Base-by-base conservation (phyloP, 1,140 invertebrate species). In the Solenopsis invicta region DNA sequence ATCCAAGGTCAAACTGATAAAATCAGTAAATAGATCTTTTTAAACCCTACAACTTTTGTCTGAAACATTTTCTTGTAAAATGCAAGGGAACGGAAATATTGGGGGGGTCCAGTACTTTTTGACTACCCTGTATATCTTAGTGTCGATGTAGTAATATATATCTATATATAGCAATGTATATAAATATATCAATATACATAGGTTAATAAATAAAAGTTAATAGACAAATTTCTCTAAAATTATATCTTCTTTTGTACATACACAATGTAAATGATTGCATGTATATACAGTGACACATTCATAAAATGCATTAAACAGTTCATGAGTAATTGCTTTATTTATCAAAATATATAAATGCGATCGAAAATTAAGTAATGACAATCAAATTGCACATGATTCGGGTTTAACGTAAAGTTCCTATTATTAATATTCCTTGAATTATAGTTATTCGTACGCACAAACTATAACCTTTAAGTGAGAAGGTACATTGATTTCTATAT, bases 401-500 rank as follows among this genome's bases (percentile, higher is more conserved):
- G 1, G 29, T 29, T 66, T 50, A 61, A 62, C 16, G 16, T 78
- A 78, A 78, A 13, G 56, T 62, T 34, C 37, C 12, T 78, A 24
- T 61, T 18, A 52, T 74, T 54, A 74, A 74, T 74, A 50, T 74
- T 74, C 71, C 71, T 74, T 50, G 37, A 37, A 74, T 12, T 74
- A 56, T 54, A 52, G 5, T 62, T 62, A 29, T 59, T n/a, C 12
- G 56, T 56, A n/a, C 21, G 24, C 21, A 8, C 41, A 16, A 37
- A 75, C 18, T 29, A n/a, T 56, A 48, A 48, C 12, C 16, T 9
- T 5, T 61, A 77, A 62, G 24, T 77, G 29, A 29, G 18, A 77
- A 12, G 62, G 48, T 48, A 48, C 12, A 62, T 62, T 9, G 21
- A 77, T 77, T 77, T 77, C 62, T 77, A 77, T 78, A 78, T 78